Base-by-base conservation (phyloP, 2,113 vertebrate genomes). In the Zapornia atra region DNA sequence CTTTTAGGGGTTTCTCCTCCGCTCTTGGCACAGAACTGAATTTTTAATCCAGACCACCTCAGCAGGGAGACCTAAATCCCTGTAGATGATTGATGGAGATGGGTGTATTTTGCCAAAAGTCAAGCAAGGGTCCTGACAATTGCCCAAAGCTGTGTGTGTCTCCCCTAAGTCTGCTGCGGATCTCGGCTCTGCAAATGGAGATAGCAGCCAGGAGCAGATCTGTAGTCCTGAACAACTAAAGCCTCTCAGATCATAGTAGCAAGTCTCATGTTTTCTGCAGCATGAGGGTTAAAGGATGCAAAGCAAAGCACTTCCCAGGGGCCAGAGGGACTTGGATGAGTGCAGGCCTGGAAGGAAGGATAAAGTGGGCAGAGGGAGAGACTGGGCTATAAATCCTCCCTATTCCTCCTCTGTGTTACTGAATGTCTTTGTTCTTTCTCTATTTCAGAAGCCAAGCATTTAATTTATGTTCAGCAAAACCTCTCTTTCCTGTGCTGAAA, bases 121-220 rank as follows among this genome's bases (percentile, higher is more conserved):
- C 0, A 0, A 61, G 31, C 29, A 61, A 72, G 66, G 26, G 14
- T 22, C 25, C 51, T 0, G 0, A 5, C 6, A 76, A 42, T 28
- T 48, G 57, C 78, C 54, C 36, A 34, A 24, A 85, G 63, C 57
- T 28, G 12, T 46, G 44, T 1, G 0, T 7, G 5, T 44, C 59
- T 92, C 40, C 68, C 50, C 4, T 20, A 36, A 29, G 44, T 17
- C 24, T 61, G 75, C 50, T 40, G 63, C 44, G 17, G 38, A 14
- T 88, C 90, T 86, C 75, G 44, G n/a, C n/a, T 88, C 85, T 94
- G 50, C 86, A 82, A 71, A 69, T 3, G 7, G 63, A 63, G 82
- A 69, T 5, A 59, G 56, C 40, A 86, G 40, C 59, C 1, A 0
- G 61, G 26, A 88, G 66, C 70, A 88, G 73, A 79, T 53, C 57